phyloP scores from a whole-genome alignment of 2,888 invertebrate genomes.

The Agrochola lota region DNA sequence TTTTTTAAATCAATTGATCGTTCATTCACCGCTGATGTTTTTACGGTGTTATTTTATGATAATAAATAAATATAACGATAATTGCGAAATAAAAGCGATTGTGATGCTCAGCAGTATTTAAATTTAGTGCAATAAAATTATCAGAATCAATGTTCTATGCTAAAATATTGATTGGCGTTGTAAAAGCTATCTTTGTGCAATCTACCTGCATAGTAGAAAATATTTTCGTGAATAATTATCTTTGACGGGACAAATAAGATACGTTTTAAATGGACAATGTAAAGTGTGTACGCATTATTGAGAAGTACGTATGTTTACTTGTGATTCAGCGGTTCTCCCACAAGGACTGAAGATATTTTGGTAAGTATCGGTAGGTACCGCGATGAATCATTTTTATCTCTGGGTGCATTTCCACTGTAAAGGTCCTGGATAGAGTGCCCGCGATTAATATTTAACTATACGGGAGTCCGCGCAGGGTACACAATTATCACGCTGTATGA shows the following conservation, averaged over 20 bases:
- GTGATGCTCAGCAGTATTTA: conserved; percentile 81
- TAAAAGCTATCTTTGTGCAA: conserved; percentile 85
- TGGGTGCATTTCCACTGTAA: conserved; percentile 66
- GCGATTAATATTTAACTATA: conserved; percentile 43
- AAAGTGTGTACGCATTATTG: conserved; percentile 80
- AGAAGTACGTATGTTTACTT: conserved; percentile 78
- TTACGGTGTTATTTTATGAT: conserved; percentile 89
- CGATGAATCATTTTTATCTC: conserved; percentile 83
- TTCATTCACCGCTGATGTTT: conserved; percentile 91
- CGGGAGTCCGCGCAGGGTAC: conserved; percentile 3
- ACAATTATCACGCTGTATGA: neutral
- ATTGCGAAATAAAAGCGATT: conserved; percentile 82
- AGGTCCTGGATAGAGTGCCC: conserved; percentile 47
- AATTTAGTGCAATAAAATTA: conserved; percentile 85
- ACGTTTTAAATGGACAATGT: conserved; percentile 80
- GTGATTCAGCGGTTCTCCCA: conserved; percentile 76
- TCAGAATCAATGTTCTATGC: conserved; percentile 75
- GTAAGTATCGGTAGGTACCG: conserved; percentile 82
- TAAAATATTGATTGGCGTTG: conserved; percentile 76
- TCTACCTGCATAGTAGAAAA: conserved; percentile 88
- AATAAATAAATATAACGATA: conserved; percentile 87
- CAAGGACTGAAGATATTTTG: conserved; percentile 81
- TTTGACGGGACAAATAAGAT: conserved; percentile 80
- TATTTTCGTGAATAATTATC: conserved; percentile 86
- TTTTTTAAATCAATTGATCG: conserved; percentile 88